Evolutionary conservation across 2,888 invertebrate genomes (phyloP), one percentile per base, ranked within the genome.

Genomic region (Cephus spinipes): DNA sequence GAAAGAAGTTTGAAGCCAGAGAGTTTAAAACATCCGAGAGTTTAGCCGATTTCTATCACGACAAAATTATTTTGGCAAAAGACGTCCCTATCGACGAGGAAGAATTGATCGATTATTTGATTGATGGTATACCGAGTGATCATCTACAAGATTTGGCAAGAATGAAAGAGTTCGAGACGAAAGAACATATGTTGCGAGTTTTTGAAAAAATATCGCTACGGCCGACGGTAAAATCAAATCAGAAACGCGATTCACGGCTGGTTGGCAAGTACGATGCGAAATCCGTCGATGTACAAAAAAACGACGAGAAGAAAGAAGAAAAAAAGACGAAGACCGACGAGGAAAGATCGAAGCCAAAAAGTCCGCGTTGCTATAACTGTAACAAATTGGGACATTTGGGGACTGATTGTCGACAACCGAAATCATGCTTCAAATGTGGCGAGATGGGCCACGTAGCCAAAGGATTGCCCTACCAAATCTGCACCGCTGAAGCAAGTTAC

Each of bases 1-100:
- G 80, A 23, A 80, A 76, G 74, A 74, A 78, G 23, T 80, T 80
- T 34, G 76, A 80, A 35, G 75, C 55, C 11, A 12, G 78, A n/a
- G 33, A 69, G 12, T 79, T 77, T 78, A 76, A 78, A 73, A 12
- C 32, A 23, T 68, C 74, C 2, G 80, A 80, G 33, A 78, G 40
- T n/a, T 80, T 80, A 34, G 76, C 71, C 23, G 75, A 71, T n/a
- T 78, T 78, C 55, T 78, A 73, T 23, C 75, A 80, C 35, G 74
- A 78, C 32, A 76, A 80, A 33, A 15, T 80, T 11, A 78, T 78
- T 36, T 12, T 80, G 40, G 73, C 76, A 4, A 80, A 77, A 23
- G 30, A 33, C 36, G 77, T 80, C 15, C 80, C 77, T 68, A 75
- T 79, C 4, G 77, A 79, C 15, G 31, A 71, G 32, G 33, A 12